phyloP scores from a whole-genome alignment of 2,113 vertebrate genomes.

The Beaufortia kweichowensis region DNA sequence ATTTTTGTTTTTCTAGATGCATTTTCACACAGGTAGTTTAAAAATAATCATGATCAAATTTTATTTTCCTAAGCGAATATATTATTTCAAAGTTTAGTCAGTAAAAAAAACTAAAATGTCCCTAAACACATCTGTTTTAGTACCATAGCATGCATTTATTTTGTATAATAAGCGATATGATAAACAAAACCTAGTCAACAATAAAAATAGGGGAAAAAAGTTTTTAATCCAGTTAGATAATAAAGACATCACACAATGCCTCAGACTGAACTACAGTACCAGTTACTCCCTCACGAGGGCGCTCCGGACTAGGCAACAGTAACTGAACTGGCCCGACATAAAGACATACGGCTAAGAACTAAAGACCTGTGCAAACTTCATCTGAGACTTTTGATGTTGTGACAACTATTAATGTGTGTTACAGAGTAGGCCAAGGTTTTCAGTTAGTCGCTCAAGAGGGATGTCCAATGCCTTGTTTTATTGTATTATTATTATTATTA shows the following conservation, averaged over 20 bases:
- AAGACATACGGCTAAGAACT: constrained; percentile 46
- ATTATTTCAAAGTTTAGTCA: too few relatives aligned
- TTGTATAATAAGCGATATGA: too few relatives aligned
- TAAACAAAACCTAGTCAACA: neutral
- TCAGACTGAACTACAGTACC: neutral
- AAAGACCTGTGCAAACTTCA: constrained; percentile 58
- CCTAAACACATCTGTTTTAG: neutral
- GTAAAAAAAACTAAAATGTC: too few relatives aligned
- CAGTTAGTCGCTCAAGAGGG: neutral
- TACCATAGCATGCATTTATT: too few relatives aligned
- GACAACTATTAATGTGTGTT: constrained; percentile 52
- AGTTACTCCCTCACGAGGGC: constrained; percentile 65
- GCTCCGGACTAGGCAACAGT: constrained; percentile 64
- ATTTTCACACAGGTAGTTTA: too few relatives aligned
- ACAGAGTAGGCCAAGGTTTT: constrained; percentile 49
- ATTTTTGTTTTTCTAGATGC: too few relatives aligned
- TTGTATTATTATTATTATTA: constrained; percentile 35
- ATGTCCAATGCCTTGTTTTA: neutral
- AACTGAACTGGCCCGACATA: constrained; percentile 44
- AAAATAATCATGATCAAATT: too few relatives aligned
- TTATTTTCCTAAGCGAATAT: too few relatives aligned
- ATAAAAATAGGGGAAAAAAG: neutral
- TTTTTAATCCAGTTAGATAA: neutral
- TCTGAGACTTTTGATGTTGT: constrained; percentile 53
- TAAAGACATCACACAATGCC: neutral